These are phyloP conservation scores for Anhinga rufa DNA, from an alignment of 2,113 vertebrate species.

Conservation along the genomic window DNA sequence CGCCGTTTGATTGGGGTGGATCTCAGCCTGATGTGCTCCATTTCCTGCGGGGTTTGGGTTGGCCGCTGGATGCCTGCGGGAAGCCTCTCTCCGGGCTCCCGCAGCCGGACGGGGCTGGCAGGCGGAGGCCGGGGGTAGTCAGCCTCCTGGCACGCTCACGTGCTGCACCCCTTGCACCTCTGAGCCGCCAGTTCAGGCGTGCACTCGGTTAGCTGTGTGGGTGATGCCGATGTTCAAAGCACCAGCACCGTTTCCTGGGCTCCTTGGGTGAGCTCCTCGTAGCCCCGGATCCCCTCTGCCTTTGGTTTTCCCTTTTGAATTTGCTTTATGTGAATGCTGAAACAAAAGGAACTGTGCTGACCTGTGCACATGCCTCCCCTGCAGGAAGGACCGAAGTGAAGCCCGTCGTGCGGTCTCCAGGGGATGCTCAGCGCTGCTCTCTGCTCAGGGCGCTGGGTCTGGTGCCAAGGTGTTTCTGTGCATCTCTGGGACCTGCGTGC, in stretches of 20 bases:
- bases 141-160: background rate
- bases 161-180: background rate
- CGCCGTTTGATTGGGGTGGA: background rate
- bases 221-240: background rate
- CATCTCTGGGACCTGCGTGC: rapidly evolving
- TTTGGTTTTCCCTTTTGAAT: background rate
- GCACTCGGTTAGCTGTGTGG: background rate
- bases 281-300: background rate
- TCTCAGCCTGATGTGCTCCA: background rate
- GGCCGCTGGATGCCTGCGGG: background rate
- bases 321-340: background rate
- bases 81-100: rapidly evolving
- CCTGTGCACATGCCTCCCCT: background rate
- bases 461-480: background rate
- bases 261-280: background rate
- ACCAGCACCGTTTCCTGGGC: background rate
- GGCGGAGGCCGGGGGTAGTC: background rate
- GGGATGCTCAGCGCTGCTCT: background rate
- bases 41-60: background rate
- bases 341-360: background rate
- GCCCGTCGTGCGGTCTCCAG: background rate
- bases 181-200: background rate
- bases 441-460: no score
- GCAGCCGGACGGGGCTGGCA: background rate
- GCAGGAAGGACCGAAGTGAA: background rate